A percentile compares a stretch with the other conserved stretches of the same genome.
Evolutionary conservation across 2,888 invertebrate genomes (phyloP).

Genomic region (Chorisops tibialis): DNA sequence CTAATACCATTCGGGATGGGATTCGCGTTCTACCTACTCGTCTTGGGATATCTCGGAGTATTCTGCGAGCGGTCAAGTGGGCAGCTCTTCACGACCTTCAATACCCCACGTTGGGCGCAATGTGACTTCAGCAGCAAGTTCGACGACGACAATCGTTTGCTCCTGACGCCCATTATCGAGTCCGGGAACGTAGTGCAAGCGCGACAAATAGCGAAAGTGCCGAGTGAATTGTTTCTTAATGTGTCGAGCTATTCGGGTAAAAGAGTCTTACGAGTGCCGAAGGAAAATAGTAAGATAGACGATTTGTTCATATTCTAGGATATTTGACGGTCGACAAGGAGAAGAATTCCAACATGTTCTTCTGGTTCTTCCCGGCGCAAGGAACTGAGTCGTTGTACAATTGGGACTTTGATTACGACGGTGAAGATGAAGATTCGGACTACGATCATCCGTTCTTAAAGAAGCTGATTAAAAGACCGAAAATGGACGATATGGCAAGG

Average conservation of each 20-base stretch:
- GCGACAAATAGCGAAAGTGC: constrained; percentile 39
- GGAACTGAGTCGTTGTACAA: constrained; percentile 48
- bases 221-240: constrained; percentile 46
- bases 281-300: neutral
- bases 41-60: neutral
- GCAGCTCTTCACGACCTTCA: constrained; percentile 36
- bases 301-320: constrained; percentile 46
- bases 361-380: constrained; percentile 74
- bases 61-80: neutral
- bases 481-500: constrained; percentile 44
- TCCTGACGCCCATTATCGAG: constrained; percentile 52
- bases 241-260: constrained; percentile 55
- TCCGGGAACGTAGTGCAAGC: constrained; percentile 35
- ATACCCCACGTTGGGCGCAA: constrained; percentile 30
- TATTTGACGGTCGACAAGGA: constrained; percentile 69
- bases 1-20: constrained; percentile 21
- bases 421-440: constrained; percentile 46
- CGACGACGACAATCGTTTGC: constrained; percentile 39
- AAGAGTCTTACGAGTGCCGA: no score
- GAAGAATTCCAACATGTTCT: constrained; percentile 72
- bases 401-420: constrained; percentile 55
- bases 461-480: constrained; percentile 68
- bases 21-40: neutral
- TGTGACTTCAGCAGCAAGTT: constrained; percentile 28
- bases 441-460: constrained; percentile 42